Evolutionary conservation across 2,797 vertebrate genomes (phyloP).

Genomic region (Chelidonichthys spinosus): DNA sequence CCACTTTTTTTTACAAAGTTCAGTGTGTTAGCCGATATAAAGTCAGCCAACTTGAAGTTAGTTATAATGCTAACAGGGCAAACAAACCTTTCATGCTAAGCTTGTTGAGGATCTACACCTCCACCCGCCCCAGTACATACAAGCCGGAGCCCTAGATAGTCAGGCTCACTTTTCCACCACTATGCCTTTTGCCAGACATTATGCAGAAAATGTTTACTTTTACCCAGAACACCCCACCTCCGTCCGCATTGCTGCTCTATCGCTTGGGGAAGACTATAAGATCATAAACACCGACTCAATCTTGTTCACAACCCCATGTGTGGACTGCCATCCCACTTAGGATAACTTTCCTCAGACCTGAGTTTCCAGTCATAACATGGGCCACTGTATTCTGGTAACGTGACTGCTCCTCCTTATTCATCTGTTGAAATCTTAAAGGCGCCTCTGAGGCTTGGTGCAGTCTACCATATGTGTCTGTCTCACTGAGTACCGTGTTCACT

Average conservation of each 20-base stretch:
- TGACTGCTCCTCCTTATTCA: conserved; percentile 39
- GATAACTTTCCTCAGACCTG: conserved; percentile 10
- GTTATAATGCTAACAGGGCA: too few species aligned
- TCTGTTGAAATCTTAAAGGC: conserved; percentile 47
- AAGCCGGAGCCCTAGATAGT: not conserved
- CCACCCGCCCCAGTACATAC: not conserved
- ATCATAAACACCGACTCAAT: not conserved
- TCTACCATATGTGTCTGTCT: conserved; percentile 63
- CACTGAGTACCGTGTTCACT: conserved; percentile 18
- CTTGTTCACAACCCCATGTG: not conserved
- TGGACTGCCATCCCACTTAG: conserved; percentile 11
- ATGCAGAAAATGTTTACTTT: not conserved
- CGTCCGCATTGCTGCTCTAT: not conserved
- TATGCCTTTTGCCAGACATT: not conserved
- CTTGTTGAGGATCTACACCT: too few species aligned
- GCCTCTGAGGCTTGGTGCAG: conserved; percentile 45
- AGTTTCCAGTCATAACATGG: conserved; percentile 55
- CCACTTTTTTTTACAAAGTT: too few species aligned
- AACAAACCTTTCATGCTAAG: too few species aligned
- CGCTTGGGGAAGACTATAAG: not conserved
- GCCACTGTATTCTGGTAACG: conserved; percentile 50
- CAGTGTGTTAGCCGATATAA: too few species aligned
- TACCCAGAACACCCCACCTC: not conserved
- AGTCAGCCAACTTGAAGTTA: too few species aligned
- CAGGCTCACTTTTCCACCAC: not conserved